phyloP scores from a whole-genome alignment of 2,113 vertebrate genomes.

The Syrmaticus mikado region DNA sequence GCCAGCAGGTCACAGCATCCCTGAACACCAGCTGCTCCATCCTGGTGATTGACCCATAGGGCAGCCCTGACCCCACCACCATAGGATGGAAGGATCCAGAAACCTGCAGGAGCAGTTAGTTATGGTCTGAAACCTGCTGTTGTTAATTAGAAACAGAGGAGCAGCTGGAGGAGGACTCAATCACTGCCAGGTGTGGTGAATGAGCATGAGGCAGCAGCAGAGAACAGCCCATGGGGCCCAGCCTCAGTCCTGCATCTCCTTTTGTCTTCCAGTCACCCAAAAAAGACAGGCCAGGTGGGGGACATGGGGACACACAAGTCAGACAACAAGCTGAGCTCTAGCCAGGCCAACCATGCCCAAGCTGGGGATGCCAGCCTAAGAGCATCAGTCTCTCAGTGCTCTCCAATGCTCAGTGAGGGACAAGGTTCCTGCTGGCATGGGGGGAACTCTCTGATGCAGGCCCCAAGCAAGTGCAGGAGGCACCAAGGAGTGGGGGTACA shows the following conservation, averaged over 20 bases:
- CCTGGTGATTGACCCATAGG: not conserved
- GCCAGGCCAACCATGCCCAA: not conserved
- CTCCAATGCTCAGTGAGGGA: not conserved
- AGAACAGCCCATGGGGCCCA: not conserved
- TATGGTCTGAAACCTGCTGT: not conserved
- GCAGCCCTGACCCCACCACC: not conserved
- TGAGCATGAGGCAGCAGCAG: not conserved
- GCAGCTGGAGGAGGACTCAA: not conserved
- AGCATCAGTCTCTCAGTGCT: not conserved
- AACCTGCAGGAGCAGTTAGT: not conserved
- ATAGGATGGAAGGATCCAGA: not conserved
- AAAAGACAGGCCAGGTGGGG: not conserved
- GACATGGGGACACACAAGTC: not conserved
- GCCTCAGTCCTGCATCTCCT: not conserved
- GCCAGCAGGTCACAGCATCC: not conserved
- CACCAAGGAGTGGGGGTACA: not conserved
- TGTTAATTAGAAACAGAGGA: not conserved
- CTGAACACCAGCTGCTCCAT: not conserved
- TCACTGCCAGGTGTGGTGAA: not conserved
- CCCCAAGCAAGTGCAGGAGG: not conserved
- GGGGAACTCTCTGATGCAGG: not conserved
- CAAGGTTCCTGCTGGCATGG: fast-evolving
- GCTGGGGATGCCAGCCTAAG: not conserved
- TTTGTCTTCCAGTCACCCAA: not conserved
- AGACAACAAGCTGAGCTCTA: not conserved